Evolutionary conservation across 2,113 vertebrate species (phyloP), one percentile per base, ranked within the genome.

Genomic region (Benitochromis conjunctus): DNA sequence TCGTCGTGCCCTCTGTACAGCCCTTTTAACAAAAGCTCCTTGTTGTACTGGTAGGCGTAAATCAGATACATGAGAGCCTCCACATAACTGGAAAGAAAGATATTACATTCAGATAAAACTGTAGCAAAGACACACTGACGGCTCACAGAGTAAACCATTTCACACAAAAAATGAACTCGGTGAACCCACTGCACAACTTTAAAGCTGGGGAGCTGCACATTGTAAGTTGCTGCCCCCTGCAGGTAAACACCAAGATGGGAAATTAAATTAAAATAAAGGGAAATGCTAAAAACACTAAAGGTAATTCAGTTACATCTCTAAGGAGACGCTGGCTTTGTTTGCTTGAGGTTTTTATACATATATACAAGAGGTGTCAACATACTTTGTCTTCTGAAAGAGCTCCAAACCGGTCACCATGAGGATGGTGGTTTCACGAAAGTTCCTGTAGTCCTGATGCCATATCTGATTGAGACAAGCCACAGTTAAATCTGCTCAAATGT

Each of bases 371-470:
- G 24, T 84, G 94, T 96, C 94, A 93, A 94, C 97, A 3, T 94
- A 95, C 95, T 92, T 98, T 91, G 97, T 97, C 94, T 97, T 98
- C 92, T 99, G 97, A 93, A 98, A 99, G 93, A 98, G 95, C 93
- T 99, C 98, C 93, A 99, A 90, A 81, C 99, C 99, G n/a, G 97
- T 97, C 96, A 98, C 96, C 90, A 99, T 97, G 93, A 97, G 97
- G 94, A 97, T 94, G 55, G 98, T 98, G 9, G 97, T 98, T 89
- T 99, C 98, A 41, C 97, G 97, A 94, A 99, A 99, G 86, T 96
- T 97, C 94, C 95, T 96, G 94, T 99, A 99, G 87, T 98, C 97
- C 91, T 97, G 97, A 94, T 99, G 98, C 98, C 99, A 99, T 69
- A 96, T 97, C 99, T 99, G 93, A 79, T 92, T 1, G 64, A 83